These are phyloP conservation scores for Mirza zaza DNA, from an alignment of 2,113 vertebrate species.

Conservation along the genomic window DNA sequence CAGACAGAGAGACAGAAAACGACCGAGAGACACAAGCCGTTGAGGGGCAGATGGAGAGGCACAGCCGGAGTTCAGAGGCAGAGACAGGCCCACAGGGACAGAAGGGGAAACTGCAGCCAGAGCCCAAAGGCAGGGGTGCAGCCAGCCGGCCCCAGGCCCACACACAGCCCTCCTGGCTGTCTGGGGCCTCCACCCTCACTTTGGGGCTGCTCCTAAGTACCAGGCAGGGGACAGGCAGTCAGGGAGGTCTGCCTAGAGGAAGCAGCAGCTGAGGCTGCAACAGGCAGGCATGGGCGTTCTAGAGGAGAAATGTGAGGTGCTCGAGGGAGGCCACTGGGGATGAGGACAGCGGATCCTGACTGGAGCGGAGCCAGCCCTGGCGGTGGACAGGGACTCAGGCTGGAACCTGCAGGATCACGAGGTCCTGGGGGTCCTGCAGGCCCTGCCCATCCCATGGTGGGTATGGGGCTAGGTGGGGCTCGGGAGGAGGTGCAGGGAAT, in stretches of 20 bases:
- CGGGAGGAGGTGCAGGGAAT: neutral
- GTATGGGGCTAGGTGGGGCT: neutral
- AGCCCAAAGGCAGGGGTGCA: neutral
- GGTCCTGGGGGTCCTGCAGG: neutral
- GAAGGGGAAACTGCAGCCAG: neutral
- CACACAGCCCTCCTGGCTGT: neutral
- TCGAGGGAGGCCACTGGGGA: too few species aligned
- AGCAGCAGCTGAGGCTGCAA: too few species aligned
- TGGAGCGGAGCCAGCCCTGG: neutral
- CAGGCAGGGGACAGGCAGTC: neutral
- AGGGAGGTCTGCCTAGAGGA: neutral
- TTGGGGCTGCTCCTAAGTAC: neutral
- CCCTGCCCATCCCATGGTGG: neutral
- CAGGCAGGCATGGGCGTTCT: neutral
- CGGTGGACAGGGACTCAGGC: too few species aligned
- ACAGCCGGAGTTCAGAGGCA: neutral
- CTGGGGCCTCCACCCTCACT: neutral
- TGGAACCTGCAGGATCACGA: neutral
- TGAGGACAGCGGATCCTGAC: accelerated
- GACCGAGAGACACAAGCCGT: too few species aligned
- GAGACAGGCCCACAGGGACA: neutral
- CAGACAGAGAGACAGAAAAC: too few species aligned
- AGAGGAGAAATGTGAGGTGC: neutral
- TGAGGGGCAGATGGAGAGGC: neutral
- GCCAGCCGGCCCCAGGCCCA: neutral